Percentiles rank a stretch among this genome's conserved stretches.
These are phyloP conservation scores for Caenorhabditis latens DNA, from an alignment of 1,140 invertebrate species.

Conservation along the genomic window DNA sequence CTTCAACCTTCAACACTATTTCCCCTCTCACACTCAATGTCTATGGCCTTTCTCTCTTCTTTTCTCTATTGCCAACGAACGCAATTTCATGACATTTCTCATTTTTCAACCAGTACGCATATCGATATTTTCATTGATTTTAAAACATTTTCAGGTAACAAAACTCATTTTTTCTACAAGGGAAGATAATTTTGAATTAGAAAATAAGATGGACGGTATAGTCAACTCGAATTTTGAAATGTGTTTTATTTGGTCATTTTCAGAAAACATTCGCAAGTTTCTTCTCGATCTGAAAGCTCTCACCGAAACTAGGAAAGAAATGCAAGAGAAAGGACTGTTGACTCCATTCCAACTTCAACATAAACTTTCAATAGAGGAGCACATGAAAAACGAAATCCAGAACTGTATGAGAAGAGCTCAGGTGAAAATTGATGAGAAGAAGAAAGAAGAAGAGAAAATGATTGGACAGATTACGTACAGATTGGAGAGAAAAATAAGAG, in stretches of 20 bases:
- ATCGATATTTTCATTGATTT: too few relatives aligned
- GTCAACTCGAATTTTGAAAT: neutral
- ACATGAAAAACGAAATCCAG: constrained; percentile 1
- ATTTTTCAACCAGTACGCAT: neutral
- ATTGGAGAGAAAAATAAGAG: constrained; percentile 12
- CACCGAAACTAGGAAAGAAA: neutral
- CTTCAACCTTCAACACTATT: neutral
- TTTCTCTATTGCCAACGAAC: neutral
- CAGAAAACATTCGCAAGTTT: neutral
- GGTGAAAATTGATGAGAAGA: neutral
- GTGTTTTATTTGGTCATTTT: neutral
- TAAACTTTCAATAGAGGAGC: neutral
- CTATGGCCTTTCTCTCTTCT: neutral
- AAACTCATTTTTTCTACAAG: neutral
- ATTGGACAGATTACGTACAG: constrained; percentile 17
- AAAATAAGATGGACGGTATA: neutral
- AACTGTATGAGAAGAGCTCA: neutral
- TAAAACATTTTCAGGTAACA: neutral
- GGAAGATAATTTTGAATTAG: too few relatives aligned
- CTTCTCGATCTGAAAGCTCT: neutral
- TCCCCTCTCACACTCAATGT: neutral
- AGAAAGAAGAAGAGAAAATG: neutral
- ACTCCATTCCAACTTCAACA: neutral
- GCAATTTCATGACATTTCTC: neutral
- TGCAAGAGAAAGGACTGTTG: neutral